Base-by-base conservation (phyloP, 2,797 vertebrate genomes). In the Danio aesculapii region DNA sequence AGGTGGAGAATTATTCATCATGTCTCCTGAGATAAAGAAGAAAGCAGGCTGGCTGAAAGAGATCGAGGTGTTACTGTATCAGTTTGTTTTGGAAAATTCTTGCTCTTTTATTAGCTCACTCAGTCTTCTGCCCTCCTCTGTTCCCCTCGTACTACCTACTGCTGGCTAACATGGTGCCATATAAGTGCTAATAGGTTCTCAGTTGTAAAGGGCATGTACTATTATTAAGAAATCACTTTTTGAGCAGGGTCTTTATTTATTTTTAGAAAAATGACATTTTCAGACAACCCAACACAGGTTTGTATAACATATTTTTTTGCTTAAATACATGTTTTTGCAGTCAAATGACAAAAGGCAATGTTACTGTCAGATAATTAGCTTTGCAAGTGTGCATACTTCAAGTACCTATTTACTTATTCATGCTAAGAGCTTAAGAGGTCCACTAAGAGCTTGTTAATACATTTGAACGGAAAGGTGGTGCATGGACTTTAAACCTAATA, bases 381-480 rank as follows among this genome's bases (percentile, higher is more conserved):
- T 64, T 44, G 8, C 41, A 63, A 53, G 49, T 39, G 52, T 53
- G 5, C 30, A 53, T 50, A 50, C 10, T 63, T 75, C 11, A 75
- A 58, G 41, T 68, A 58, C 43, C 43, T 68, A 41, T 77, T 68
- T 47, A 68, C 44, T 58, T 58, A 77, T 77, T 77, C 63, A 58
- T 58, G 13, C 52, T 16, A 58, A 58, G 63, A 57, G 41, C 62
- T 30, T 43, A 66, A 67, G 17, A 77, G 41, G 13, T 47, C 52
- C 4, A 57, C 17, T 67, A 67, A 67, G 53, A 67, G 52, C 41
- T n/a, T 49, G 14, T 61, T 57, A 77, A 30, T 46, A 50, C 17
- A 57, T 19, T 58, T 21, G 7, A 67, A 55, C 46, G 14, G 17
- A 77, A 67, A 47, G 14, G 6, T 57, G 41, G 19, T 47, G 21